Percentiles rank a stretch among this genome's conserved stretches.
Conservation (phyloP, 2,888 invertebrate species). For the Tenthredo mesomela region DNA sequence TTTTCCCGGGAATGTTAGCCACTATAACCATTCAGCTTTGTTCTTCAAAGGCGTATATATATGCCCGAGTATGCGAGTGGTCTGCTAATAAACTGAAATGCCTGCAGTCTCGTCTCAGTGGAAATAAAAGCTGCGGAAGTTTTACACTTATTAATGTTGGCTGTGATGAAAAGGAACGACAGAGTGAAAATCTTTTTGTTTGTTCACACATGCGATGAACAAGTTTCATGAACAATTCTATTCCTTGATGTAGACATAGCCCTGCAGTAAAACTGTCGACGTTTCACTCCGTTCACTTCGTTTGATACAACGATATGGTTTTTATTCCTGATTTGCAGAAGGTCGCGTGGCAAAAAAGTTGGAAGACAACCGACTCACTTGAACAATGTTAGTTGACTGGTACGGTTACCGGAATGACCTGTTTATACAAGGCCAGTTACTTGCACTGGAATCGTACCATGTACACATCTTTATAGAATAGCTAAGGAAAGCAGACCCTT, state of each 20-base stretch:
- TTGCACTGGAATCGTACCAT: background rate
- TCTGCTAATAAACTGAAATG: background rate
- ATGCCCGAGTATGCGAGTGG: background rate
- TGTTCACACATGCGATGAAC: background rate
- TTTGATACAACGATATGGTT: background rate
- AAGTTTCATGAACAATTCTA: background rate
- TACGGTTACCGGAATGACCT: slow-evolving; percentile 1
- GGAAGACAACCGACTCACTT: slow-evolving; percentile 7
- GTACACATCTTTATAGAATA: slow-evolving; percentile 1
- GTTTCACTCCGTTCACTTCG: slow-evolving; percentile 4
- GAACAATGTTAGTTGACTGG: background rate
- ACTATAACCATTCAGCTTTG: background rate
- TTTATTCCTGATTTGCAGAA: background rate
- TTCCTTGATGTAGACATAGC: background rate
- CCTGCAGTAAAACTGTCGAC: background rate
- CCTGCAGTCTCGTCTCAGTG: background rate
- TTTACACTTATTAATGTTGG: background rate
- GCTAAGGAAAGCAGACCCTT: background rate
- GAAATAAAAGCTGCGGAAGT: background rate
- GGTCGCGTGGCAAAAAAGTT: slow-evolving; percentile 7
- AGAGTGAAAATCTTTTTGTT: background rate
- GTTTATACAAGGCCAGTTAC: slow-evolving; percentile 12
- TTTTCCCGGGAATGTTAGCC: background rate
- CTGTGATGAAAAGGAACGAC: background rate
- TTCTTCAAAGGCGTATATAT: background rate